Conservation (phyloP, 2,113 vertebrate species). For the Pholis gunnellus region DNA sequence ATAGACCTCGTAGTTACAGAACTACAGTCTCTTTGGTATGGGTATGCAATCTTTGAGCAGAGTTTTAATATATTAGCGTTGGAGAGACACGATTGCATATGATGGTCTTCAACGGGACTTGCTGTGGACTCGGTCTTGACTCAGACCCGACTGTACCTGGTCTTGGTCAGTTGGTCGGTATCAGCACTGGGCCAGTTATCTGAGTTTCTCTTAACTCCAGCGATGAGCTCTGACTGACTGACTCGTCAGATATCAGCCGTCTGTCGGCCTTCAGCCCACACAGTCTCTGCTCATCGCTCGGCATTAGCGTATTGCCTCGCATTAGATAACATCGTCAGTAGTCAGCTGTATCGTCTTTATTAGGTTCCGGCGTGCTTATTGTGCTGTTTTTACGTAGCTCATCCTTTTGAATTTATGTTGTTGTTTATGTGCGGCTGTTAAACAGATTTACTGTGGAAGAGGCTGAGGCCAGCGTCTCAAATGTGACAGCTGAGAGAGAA, state of each 20-base stretch:
- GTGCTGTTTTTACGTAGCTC: constrained; percentile 57
- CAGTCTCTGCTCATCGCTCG: constrained; percentile 18
- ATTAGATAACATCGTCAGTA: constrained; percentile 26
- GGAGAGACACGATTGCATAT: too few relatives aligned
- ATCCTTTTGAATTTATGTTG: constrained; percentile 57
- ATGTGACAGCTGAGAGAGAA: constrained; percentile 64
- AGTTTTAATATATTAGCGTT: too few relatives aligned
- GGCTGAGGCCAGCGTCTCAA: constrained; percentile 57
- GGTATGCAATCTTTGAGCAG: too few relatives aligned
- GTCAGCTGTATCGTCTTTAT: constrained; percentile 51
- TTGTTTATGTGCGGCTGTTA: constrained; percentile 65
- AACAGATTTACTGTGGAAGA: constrained; percentile 66
- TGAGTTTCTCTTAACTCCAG: neutral
- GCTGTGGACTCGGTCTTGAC: too few relatives aligned
- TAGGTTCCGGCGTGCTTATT: constrained; percentile 43
- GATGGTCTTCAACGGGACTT: too few relatives aligned
- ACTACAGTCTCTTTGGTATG: too few relatives aligned
- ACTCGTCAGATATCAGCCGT: constrained; percentile 10
- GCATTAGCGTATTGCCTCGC: constrained; percentile 58
- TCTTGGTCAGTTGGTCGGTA: neutral
- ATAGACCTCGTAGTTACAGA: too few relatives aligned
- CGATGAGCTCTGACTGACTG: neutral
- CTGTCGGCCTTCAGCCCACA: constrained; percentile 4
- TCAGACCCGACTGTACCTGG: too few relatives aligned
- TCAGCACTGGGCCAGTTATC: neutral